Percentiles rank a stretch among this genome's conserved stretches.
These are phyloP conservation scores for Cyphomyrmex costatus DNA, from an alignment of 1,140 invertebrate genomes.

Conservation along the genomic window DNA sequence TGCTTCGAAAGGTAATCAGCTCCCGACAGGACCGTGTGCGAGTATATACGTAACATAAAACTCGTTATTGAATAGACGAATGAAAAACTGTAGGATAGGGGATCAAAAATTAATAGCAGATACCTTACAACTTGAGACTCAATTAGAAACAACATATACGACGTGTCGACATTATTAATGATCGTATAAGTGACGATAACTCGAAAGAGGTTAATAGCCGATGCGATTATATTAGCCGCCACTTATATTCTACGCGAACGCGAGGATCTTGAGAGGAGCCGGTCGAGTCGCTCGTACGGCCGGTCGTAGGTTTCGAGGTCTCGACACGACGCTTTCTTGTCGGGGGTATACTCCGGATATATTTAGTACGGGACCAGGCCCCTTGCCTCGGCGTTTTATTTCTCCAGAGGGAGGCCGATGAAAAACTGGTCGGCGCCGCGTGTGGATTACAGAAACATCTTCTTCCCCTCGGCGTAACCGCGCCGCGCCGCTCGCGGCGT, in stretches of 20 bases:
- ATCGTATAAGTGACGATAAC: conserved; percentile 34
- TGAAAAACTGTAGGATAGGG: background rate
- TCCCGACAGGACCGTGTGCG: no score
- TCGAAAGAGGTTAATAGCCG: conserved; percentile 38
- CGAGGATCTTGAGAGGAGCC: background rate
- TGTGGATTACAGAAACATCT: conserved; percentile 70
- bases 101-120: background rate
- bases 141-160: conserved; percentile 37
- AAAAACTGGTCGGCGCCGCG: conserved; percentile 68
- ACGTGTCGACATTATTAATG: conserved; percentile 23
- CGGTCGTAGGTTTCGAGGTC: conserved; percentile 32
- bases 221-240: conserved; percentile 3
- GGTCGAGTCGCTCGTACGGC: background rate
- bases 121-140: background rate
- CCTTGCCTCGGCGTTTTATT: conserved; percentile 54
- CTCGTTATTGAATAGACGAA: background rate
- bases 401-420: conserved; percentile 62
- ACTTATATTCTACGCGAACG: background rate
- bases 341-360: conserved; percentile 55
- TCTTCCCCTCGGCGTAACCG: conserved; percentile 25
- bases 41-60: background rate
- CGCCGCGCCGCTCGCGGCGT: background rate
- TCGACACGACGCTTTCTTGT: conserved; percentile 31
- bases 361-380: conserved; percentile 49
- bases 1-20: background rate